phyloP scores from a whole-genome alignment of 1,140 invertebrate species.

The Aphelenchoides fujianensis region DNA sequence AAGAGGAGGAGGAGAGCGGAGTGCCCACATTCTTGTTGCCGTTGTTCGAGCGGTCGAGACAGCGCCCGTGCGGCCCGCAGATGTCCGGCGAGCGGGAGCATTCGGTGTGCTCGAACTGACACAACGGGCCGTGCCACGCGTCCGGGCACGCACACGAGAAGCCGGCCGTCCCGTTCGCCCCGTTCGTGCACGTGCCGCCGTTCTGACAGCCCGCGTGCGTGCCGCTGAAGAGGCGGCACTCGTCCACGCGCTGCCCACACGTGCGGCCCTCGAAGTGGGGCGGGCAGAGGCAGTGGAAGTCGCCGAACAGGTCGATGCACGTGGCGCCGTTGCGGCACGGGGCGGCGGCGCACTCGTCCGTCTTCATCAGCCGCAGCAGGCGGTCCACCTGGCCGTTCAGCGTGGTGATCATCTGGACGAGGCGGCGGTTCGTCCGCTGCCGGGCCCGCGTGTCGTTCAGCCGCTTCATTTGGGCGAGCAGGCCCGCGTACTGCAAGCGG shows the following conservation, averaged over 20 bases:
- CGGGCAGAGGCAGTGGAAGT: conserved; percentile 72
- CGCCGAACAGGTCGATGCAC: conserved; percentile 65
- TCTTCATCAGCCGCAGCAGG: conserved; percentile 40
- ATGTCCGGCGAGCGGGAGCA: conserved; percentile 42
- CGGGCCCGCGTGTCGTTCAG: conserved; percentile 24
- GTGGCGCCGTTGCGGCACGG: conserved; percentile 69
- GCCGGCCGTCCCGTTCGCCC: conserved; percentile 27
- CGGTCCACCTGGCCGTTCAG: conserved; percentile 41
- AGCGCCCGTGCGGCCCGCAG: conserved; percentile 59
- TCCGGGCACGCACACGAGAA: conserved; percentile 49
- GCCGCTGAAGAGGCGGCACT: conserved; percentile 60
- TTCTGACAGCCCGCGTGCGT: conserved; percentile 64
- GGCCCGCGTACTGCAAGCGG: not conserved
- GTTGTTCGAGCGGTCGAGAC: conserved; percentile 31
- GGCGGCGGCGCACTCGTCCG: conserved; percentile 65
- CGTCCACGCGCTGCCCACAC: conserved; percentile 54
- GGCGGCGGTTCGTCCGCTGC: conserved; percentile 29
- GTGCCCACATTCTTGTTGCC: not conserved
- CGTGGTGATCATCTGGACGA: conserved; percentile 34
- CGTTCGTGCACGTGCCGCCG: conserved; percentile 64
- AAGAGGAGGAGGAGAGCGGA: conserved; percentile 25
- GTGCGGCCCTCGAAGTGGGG: conserved; percentile 72
- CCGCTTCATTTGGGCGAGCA: conserved; percentile 1
- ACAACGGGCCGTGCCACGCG: conserved; percentile 55
- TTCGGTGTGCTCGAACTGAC: conserved; percentile 37